phyloP scores from a whole-genome alignment of 2,113 vertebrate species.

The Edolisoma coerulescens region DNA sequence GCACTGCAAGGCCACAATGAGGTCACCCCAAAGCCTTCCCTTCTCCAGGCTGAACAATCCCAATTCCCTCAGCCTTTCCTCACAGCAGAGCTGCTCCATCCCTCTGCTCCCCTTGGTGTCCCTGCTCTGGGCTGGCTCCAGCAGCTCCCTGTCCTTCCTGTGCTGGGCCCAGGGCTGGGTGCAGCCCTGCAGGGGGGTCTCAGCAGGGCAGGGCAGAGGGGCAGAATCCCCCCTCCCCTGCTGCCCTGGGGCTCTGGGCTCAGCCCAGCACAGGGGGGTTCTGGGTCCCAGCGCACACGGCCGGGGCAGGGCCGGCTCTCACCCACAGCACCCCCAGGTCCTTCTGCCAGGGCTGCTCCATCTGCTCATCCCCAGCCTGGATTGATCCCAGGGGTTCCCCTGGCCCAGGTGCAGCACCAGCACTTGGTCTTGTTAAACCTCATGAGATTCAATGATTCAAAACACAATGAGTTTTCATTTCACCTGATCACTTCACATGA shows the following conservation, averaged over 20 bases:
- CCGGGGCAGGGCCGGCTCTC: neutral
- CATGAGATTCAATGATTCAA: neutral
- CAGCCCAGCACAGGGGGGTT: neutral
- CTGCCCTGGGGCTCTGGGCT: neutral
- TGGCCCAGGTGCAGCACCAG: neutral
- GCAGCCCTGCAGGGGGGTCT: too few species aligned
- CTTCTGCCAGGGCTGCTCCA: neutral
- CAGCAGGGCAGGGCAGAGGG: too few species aligned
- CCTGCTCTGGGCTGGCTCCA: too few species aligned
- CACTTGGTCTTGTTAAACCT: neutral
- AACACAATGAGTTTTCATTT: neutral
- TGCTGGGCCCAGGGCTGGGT: too few species aligned
- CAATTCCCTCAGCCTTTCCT: too few species aligned
- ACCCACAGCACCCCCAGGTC: neutral
- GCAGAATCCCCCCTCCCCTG: neutral
- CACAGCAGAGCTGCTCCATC: too few species aligned
- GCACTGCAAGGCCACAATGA: neutral
- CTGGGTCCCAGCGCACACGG: too few species aligned
- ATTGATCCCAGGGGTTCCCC: rapidly evolving
- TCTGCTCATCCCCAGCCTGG: neutral
- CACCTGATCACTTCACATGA: neutral
- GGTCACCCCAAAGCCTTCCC: neutral
- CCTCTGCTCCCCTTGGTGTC: too few species aligned
- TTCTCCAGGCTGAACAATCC: too few species aligned
- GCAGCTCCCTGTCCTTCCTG: too few species aligned